Conservation (phyloP, 2,888 invertebrate genomes). For the Eupithecia insigniata region DNA sequence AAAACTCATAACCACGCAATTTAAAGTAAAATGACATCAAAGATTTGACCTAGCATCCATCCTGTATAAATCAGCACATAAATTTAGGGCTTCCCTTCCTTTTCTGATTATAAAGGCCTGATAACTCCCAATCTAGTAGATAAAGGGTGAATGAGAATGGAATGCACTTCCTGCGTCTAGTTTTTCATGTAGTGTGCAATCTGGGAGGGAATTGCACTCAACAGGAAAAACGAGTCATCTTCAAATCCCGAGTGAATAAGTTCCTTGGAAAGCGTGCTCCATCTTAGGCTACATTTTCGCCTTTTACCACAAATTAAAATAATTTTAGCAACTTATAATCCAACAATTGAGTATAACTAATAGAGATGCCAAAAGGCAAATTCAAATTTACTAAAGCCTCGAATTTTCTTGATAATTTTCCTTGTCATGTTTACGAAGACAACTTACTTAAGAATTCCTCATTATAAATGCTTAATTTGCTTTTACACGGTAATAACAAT, state of each 20-base stretch:
- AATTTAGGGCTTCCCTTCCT: conserved; percentile 1
- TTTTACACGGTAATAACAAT: conserved; percentile 4
- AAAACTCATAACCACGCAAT: background rate
- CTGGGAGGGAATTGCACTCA: no score
- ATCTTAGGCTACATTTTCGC: no score
- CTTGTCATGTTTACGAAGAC: background rate
- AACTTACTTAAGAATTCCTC: conserved; percentile 15
- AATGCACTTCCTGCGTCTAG: no score
- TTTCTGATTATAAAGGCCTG: background rate
- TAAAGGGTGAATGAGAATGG: no score
- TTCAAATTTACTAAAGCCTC: background rate
- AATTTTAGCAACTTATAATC: no score
- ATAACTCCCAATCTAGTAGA: background rate
- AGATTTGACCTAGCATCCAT: background rate
- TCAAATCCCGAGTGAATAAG: no score
- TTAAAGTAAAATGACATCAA: background rate
- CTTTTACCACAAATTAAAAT: no score
- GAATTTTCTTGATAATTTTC: background rate
- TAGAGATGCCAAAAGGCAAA: background rate
- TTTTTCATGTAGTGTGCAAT: no score
- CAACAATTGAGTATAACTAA: background rate
- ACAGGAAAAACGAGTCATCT: no score
- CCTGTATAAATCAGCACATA: background rate
- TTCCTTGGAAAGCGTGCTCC: no score
- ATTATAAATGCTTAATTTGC: conserved; percentile 8